These are phyloP conservation scores for Peromyscus maniculatus DNA, from an alignment of 2,113 vertebrate species.

Conservation along the genomic window DNA sequence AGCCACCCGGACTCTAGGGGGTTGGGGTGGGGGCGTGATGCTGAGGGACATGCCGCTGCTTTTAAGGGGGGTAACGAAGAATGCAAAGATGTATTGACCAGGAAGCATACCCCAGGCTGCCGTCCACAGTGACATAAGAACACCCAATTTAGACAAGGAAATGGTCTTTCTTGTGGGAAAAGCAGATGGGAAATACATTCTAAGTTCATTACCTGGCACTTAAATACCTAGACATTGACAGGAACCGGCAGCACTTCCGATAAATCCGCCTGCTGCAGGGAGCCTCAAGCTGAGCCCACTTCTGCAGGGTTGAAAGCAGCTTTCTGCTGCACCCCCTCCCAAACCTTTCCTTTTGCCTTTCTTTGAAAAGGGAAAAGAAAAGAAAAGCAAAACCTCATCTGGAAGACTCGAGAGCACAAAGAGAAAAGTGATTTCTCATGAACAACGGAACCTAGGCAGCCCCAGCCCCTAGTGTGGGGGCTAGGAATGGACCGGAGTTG, in stretches of 20 bases:
- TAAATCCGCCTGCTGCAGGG: neutral
- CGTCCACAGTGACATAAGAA: neutral
- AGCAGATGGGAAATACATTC: neutral
- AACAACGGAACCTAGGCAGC: neutral
- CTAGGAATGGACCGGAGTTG: neutral
- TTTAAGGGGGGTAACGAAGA: neutral
- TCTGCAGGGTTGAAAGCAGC: neutral
- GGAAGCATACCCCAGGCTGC: neutral
- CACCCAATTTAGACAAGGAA: slow-evolving; percentile 27
- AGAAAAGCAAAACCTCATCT: neutral
- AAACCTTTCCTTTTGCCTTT: neutral
- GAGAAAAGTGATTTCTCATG: neutral
- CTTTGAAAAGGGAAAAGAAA: neutral
- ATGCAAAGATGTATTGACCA: neutral
- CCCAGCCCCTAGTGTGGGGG: neutral
- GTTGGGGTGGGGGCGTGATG: neutral
- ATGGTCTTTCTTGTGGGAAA: neutral
- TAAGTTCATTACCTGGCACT: neutral
- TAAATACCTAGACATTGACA: neutral
- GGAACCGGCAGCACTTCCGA: neutral
- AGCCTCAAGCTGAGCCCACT: neutral
- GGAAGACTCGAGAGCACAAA: slow-evolving; percentile 2
- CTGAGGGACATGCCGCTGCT: neutral
- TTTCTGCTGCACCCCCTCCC: neutral
- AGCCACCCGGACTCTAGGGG: neutral